Evolutionary conservation across 2,797 vertebrate species (phyloP), one percentile per base, ranked within the genome.

Genomic region (Tauraco hartlaubi): DNA sequence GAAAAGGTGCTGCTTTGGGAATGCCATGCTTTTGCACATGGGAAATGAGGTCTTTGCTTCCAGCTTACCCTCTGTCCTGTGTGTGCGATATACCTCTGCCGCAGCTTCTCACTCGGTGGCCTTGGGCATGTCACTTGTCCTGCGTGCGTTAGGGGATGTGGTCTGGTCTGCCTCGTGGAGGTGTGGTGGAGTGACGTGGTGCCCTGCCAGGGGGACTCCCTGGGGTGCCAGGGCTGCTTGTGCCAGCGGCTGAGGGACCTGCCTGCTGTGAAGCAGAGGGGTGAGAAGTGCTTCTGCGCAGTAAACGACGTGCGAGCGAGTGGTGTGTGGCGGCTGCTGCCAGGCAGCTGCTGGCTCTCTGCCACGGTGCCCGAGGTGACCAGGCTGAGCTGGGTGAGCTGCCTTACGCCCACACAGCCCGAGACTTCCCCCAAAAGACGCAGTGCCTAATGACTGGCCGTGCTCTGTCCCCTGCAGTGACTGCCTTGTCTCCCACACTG

Each of bases 61-160:
- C 62, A 35, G 51, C 12, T 19, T 23, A 12, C 17, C 11, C 25
- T 15, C 49, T 21, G 35, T 17, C 20, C 28, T 14, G 11, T 10
- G 26, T 2, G 76, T 3, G n/a, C n/a, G 4, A 1, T 3, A 2
- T 6, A 0, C 19, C 63, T 61, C 69, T n/a, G 61, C 66, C 51
- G 20, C 54, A 0, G 59, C 11, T 46, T 44, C 19, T 72, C 25
- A 1, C 43, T 25, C 9, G 0, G 20, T 44, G 48, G 59, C 48
- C 58, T 49, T 2, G 20, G 58, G 28, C 52, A 35, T 0, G 21
- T 51, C 59, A 4, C 76, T 92, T 39, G 35, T 20, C 44, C 77
- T 0, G 5, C 7, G 29, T 0, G 2, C 0, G 5, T 33, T 11
- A 7, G 28, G 15, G 1, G 15, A 2, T 4, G 29, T 4, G 51